phyloP scores from a whole-genome alignment of 1,140 invertebrate species.

The Ceratosolen solmsi region DNA sequence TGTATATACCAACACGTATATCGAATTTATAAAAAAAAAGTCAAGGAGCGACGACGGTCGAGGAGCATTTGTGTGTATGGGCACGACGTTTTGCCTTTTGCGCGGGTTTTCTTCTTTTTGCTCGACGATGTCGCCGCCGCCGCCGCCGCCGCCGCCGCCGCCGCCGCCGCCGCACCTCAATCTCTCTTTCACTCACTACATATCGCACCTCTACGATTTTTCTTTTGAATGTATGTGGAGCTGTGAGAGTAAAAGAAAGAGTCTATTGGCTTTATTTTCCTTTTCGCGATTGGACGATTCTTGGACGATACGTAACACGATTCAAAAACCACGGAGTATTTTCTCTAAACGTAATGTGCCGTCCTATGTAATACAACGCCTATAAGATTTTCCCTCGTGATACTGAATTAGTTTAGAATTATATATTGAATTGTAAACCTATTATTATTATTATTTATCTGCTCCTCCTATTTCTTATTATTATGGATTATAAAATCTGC shows the following conservation, averaged over 20 bases:
- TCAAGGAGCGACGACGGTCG: neutral
- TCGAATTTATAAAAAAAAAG: slow-evolving; percentile 41
- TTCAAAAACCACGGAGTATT: neutral
- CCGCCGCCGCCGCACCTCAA: slow-evolving; percentile 21
- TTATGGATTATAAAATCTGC: too few relatives aligned
- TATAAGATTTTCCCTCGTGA: too few relatives aligned
- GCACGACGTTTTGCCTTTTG: slow-evolving; percentile 40
- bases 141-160: slow-evolving; percentile 38
- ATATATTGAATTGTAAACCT: too few relatives aligned
- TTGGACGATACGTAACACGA: neutral
- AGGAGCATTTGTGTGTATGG: slow-evolving; percentile 4
- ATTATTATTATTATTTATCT: too few relatives aligned
- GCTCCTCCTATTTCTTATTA: too few relatives aligned
- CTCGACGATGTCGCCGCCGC: neutral
- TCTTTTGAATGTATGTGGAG: neutral
- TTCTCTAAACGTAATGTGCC: neutral
- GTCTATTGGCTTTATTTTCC: slow-evolving; percentile 33
- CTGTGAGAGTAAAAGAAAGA: neutral
- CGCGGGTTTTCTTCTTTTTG: slow-evolving; percentile 23
- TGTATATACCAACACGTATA: slow-evolving; percentile 1
- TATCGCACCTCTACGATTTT: too few relatives aligned
- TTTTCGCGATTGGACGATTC: neutral
- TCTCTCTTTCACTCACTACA: slow-evolving; percentile 27
- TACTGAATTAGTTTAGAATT: too few relatives aligned
- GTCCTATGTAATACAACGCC: neutral